phyloP scores from a whole-genome alignment of 1,140 invertebrate genomes.

The Drosophila arawakana region DNA sequence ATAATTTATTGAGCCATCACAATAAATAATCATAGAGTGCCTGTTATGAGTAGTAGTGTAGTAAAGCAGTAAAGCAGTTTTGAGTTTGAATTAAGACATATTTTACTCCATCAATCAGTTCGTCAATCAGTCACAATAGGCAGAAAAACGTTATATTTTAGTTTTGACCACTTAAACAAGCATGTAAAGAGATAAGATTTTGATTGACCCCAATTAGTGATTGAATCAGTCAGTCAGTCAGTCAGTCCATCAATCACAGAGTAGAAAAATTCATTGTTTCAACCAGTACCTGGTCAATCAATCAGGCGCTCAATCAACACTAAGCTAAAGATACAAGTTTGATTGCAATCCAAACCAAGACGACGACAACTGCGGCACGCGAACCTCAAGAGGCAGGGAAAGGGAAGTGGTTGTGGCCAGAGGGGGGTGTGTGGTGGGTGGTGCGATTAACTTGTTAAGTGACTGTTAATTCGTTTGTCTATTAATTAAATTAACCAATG shows the following conservation, averaged over 20 bases:
- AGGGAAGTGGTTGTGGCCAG: background rate
- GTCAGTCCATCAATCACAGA: background rate
- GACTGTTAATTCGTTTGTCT: slow-evolving; percentile 27
- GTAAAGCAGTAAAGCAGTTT: no score
- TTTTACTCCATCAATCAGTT: no score
- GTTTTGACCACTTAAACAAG: no score
- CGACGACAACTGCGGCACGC: slow-evolving; percentile 1
- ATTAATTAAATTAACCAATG: slow-evolving; percentile 14
- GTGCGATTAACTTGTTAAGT: slow-evolving; percentile 24
- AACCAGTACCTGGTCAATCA: background rate
- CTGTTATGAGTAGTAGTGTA: no score
- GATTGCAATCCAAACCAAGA: background rate
- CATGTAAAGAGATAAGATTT: no score
- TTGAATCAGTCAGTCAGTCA: background rate
- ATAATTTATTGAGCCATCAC: no score
- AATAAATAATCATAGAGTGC: no score
- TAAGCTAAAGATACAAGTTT: no score
- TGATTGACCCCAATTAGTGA: background rate
- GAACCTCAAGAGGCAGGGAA: background rate
- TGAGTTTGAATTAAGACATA: no score
- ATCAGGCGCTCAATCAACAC: background rate
- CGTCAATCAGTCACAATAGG: no score
- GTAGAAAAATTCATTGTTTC: no score
- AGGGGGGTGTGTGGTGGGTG: background rate
- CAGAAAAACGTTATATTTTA: no score